Conservation (phyloP, 2,888 invertebrate genomes). For the Tetramorium bicarinatum region DNA sequence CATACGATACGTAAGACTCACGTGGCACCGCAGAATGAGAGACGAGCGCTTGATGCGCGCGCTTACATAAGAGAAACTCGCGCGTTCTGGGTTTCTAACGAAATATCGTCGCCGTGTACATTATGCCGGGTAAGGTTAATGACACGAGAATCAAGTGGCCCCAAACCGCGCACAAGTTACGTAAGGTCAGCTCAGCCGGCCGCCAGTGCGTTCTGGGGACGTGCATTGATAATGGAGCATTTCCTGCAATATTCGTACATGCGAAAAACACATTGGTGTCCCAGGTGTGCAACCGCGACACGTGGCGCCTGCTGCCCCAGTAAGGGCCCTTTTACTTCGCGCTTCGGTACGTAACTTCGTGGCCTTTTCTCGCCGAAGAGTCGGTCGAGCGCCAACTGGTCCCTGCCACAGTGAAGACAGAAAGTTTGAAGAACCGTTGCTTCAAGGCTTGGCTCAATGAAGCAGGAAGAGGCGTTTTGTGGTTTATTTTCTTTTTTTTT, state of each 20-base stretch:
- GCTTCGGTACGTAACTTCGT: slow-evolving; percentile 19
- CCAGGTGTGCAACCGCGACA: slow-evolving; percentile 34
- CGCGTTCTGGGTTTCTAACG: slow-evolving; percentile 79
- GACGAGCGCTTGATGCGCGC: slow-evolving; percentile 57
- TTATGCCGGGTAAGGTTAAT: slow-evolving; percentile 77
- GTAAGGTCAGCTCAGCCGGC: slow-evolving; percentile 72
- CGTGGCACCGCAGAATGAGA: slow-evolving; percentile 22
- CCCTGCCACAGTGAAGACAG: slow-evolving; percentile 29
- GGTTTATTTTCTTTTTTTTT: slow-evolving; percentile 37
- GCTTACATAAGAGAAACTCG: slow-evolving; percentile 82
- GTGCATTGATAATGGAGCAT: slow-evolving; percentile 40
- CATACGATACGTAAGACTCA: not conserved
- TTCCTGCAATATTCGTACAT: slow-evolving; percentile 37
- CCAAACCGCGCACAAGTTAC: slow-evolving; percentile 78
- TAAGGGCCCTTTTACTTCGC: slow-evolving; percentile 24
- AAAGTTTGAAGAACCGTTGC: slow-evolving; percentile 59
- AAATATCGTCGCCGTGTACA: slow-evolving; percentile 73
- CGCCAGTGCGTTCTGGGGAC: slow-evolving; percentile 23
- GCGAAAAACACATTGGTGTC: not conserved
- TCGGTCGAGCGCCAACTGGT: slow-evolving; percentile 51
- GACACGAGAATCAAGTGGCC: slow-evolving; percentile 81
- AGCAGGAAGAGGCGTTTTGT: slow-evolving; percentile 54
- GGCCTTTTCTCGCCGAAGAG: slow-evolving; percentile 30
- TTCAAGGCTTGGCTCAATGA: slow-evolving; percentile 42
- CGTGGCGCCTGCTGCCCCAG: slow-evolving; percentile 26